Evolutionary conservation across 2,797 vertebrate genomes (phyloP).

Genomic region (Coregonus suidteri): DNA sequence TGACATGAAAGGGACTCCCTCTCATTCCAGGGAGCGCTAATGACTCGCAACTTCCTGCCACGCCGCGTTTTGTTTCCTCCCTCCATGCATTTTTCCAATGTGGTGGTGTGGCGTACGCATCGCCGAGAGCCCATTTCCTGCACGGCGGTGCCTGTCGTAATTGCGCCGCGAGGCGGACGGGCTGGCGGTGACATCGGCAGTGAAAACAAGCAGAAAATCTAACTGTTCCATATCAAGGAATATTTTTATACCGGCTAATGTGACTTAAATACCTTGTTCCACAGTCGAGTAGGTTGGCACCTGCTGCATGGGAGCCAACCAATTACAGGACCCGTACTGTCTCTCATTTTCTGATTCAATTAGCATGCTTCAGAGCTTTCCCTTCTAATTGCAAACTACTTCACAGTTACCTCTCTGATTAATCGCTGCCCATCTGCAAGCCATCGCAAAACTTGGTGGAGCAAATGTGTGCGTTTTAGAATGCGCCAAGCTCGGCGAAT

Average conservation of each 20-base stretch:
- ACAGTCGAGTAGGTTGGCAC: conserved; percentile 99
- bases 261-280: conserved; percentile 99
- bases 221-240: conserved; percentile 98
- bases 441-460: conserved; percentile 92
- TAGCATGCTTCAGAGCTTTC: conserved; percentile 99
- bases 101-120: conserved; percentile 26
- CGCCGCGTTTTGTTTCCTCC: background rate
- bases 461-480: conserved; percentile 93
- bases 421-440: conserved; percentile 99
- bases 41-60: conserved; percentile 50
- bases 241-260: conserved; percentile 98
- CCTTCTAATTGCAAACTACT: conserved; percentile 99
- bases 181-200: conserved; percentile 75
- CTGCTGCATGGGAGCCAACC: conserved; percentile 98
- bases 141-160: conserved; percentile 44
- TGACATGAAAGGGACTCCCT: background rate
- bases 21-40: conserved; percentile 30
- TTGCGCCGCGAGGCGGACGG: conserved; percentile 39
- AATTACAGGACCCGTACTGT: conserved; percentile 92
- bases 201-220: conserved; percentile 97
- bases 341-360: conserved; percentile 99
- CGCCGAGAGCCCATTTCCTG: conserved; percentile 54
- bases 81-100: conserved; percentile 34
- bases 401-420: conserved; percentile 99
- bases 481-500: conserved; percentile 83